These are phyloP conservation scores for Sandelia bainsii DNA, from an alignment of 2,797 vertebrate genomes.

Conservation along the genomic window DNA sequence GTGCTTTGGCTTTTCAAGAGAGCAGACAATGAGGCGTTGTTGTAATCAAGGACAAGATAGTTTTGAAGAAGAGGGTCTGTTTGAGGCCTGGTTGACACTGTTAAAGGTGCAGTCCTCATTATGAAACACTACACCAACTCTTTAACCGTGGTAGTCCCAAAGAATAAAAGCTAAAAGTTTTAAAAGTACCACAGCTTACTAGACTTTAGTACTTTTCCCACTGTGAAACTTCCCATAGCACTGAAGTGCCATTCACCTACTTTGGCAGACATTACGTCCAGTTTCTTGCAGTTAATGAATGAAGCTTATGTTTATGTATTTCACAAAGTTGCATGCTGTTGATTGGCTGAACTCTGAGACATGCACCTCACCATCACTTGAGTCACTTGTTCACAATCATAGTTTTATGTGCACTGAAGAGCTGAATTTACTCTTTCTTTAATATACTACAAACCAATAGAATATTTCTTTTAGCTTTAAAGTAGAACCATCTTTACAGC, in stretches of 20 bases:
- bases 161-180: conserved; percentile 57
- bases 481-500: no score
- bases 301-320: not conserved
- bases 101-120: conserved; percentile 50
- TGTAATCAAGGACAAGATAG: conserved; percentile 21
- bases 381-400: not conserved
- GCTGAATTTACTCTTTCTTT: no score
- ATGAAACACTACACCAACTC: conserved; percentile 68
- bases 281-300: not conserved
- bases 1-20: conserved; percentile 24
- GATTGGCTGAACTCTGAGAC: not conserved
- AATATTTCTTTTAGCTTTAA: no score
- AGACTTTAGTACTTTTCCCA: conserved; percentile 36
- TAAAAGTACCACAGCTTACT: conserved; percentile 25
- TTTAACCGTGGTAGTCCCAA: conserved; percentile 31
- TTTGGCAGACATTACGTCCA: no score
- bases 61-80: conserved; percentile 41
- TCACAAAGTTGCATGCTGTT: not conserved
- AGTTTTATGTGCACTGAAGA: no score
- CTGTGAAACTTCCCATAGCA: not conserved
- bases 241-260: no score
- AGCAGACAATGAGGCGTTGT: conserved; percentile 6
- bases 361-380: not conserved
- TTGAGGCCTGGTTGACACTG: conserved; percentile 51
- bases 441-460: no score